Evolutionary conservation across 2,888 invertebrate species (phyloP).

Genomic region (Pollenia griseotomentosa): DNA sequence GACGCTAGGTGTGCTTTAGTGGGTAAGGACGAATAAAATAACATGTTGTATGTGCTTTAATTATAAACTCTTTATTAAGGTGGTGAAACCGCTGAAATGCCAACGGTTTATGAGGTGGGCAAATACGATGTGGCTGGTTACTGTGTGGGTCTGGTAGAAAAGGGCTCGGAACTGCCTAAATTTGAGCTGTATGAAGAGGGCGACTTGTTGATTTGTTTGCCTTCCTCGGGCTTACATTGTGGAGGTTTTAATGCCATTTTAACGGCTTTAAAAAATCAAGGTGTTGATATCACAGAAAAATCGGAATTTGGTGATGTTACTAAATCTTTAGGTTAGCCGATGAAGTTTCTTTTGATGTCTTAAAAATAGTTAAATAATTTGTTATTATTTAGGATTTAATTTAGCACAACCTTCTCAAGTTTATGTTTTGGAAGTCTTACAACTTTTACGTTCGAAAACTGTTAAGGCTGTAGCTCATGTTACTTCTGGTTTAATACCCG

Average conservation of each 20-base stretch:
- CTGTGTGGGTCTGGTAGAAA: constrained; percentile 96
- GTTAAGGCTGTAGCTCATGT: constrained; percentile 97
- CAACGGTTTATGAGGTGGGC: constrained; percentile 93
- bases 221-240: constrained; percentile 96
- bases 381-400: constrained; percentile 87
- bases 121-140: constrained; percentile 99
- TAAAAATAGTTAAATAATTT: constrained; percentile 11
- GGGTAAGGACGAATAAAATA: constrained; percentile 86
- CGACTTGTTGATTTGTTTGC: constrained; percentile 93
- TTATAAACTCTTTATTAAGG: constrained; percentile 78
- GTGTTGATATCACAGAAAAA: constrained; percentile 86
- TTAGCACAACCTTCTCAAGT: constrained; percentile 94
- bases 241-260: constrained; percentile 97
- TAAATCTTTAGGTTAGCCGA: constrained; percentile 86
- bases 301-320: constrained; percentile 86
- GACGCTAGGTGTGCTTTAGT: constrained; percentile 94
- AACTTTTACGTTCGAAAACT: constrained; percentile 88
- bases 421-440: constrained; percentile 91
- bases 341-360: background rate
- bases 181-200: constrained; percentile 88
- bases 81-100: constrained; percentile 99
- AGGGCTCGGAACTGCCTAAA: constrained; percentile 88
- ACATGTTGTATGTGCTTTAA: too few species aligned
- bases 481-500: constrained; percentile 95
- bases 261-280: constrained; percentile 89